phyloP scores from a whole-genome alignment of 2,113 vertebrate species.

The Charadrius vociferus region DNA sequence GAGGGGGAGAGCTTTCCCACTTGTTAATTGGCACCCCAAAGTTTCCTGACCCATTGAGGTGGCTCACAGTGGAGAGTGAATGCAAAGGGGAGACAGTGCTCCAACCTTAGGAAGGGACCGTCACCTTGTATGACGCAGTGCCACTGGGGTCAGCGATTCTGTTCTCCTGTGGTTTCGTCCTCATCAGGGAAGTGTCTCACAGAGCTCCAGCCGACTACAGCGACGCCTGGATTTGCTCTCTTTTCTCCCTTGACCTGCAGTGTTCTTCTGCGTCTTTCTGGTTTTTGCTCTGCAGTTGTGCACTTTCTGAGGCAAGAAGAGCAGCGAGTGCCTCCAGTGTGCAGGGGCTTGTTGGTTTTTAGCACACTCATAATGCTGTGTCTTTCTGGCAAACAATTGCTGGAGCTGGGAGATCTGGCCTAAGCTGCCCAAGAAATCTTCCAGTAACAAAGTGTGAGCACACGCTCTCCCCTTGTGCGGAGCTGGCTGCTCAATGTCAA shows the following conservation, averaged over 20 bases:
- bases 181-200: neutral
- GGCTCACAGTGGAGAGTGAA: neutral
- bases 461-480: neutral
- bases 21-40: neutral
- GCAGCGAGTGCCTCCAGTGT: neutral
- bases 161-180: neutral
- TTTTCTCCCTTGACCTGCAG: neutral
- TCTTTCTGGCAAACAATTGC: neutral
- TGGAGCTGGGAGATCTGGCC: neutral
- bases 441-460: neutral
- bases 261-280: neutral
- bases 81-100: neutral
- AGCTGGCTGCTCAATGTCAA: neutral
- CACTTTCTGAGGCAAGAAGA: neutral
- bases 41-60: accelerated
- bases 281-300: neutral
- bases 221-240: neutral
- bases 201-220: neutral
- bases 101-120: neutral
- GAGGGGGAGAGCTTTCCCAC: neutral
- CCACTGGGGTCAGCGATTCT: neutral
- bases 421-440: neutral
- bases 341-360: neutral
- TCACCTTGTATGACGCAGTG: neutral
- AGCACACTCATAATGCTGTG: neutral